Evolutionary conservation across 1,140 invertebrate species (phyloP), one percentile per base, ranked within the genome.

Genomic region (Thrips palmi): DNA sequence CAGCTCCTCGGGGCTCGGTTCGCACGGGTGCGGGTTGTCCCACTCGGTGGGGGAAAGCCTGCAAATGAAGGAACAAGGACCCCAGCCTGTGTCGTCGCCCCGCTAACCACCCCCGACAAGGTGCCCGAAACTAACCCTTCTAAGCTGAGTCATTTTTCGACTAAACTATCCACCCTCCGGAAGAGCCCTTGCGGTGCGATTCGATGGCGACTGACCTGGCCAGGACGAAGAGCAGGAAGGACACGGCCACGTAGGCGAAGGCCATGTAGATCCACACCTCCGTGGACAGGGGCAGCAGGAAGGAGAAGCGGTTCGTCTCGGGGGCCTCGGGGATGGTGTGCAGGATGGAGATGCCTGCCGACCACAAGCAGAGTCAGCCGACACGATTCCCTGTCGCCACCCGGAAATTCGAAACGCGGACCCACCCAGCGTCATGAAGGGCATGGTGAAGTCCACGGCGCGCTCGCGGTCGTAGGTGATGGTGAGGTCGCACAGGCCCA

Each of bases 191-290:
- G n/a, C n/a, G n/a, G n/a, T n/a, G n/a, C n/a, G n/a, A n/a, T n/a
- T n/a, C n/a, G n/a, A n/a, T n/a, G n/a, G n/a, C n/a, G n/a, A n/a
- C n/a, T 56, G 67, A 82, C 79, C 83, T 74, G 3, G 81, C 81
- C 40, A 83, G 64, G 37, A 88, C 54, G 49, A 80, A 91, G n/a
- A 93, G 66, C 31, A 87, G 60, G 23, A 86, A 51, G 1, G 86
- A 88, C 24, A 93, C 80, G 18, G 74, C 73, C 24, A 93, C 59
- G 56, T 86, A 92, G 7, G 86, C 83, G 0, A 79, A 78, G 0
- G 74, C 76, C 71, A 88, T 87, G 55, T 84, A 89, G 43, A 93
- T 72, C 89, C 89, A 96, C 11, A 94, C 88, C 49, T 87, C 78
- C 6, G 81, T 60, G 2, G 84, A 86, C 39, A 94, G 72, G 2